Evolutionary conservation across 2,113 vertebrate genomes (phyloP), one percentile per base, ranked within the genome.

Genomic region (Chamaea fasciata): DNA sequence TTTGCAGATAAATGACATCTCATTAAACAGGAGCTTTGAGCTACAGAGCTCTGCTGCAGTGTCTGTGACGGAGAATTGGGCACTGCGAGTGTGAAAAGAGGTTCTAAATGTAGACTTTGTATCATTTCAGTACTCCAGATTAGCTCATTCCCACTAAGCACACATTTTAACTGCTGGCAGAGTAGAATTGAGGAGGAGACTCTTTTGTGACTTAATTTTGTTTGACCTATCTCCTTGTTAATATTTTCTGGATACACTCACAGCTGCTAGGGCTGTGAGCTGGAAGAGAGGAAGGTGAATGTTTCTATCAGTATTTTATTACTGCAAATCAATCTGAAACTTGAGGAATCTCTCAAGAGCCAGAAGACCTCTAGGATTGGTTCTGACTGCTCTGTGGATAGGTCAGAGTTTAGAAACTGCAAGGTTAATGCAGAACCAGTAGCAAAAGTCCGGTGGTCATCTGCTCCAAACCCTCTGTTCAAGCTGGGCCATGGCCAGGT

Each of bases 1-100:
- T 95, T 92, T 94, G 88, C 23, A 9, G 82, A 49, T 87, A 75
- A 96, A 69, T 88, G 59, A 46, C 76, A 87, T 91, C 57, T 77
- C 79, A 62, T 83, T 82, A 87, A 86, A n/a, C 19, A 67, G 39
- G 47, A 83, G 52, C 59, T 93, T 82, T 82, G 42, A 42, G 42
- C 42, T 47, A 79, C 71, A 52, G 90, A 84, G 89, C 55, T 93
- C 70, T 73, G 13, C 53, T 75, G 69, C 50, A 16, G 17, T 78
- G 83, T 31, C 57, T 91, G 24, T 46, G 64, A 76, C 3, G 10
- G 41, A 47, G 56, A 84, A 63, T 44, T 69, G 64, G 65, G 44
- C 0, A 0, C 46, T 71, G 26, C 24, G 22, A 73, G 71, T 44
- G 74, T 90, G 73, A 84, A 87, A 82, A 85, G 41, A 46, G 50